These are phyloP conservation scores for Hesperia comma DNA, from an alignment of 2,888 invertebrate species.

Conservation along the genomic window DNA sequence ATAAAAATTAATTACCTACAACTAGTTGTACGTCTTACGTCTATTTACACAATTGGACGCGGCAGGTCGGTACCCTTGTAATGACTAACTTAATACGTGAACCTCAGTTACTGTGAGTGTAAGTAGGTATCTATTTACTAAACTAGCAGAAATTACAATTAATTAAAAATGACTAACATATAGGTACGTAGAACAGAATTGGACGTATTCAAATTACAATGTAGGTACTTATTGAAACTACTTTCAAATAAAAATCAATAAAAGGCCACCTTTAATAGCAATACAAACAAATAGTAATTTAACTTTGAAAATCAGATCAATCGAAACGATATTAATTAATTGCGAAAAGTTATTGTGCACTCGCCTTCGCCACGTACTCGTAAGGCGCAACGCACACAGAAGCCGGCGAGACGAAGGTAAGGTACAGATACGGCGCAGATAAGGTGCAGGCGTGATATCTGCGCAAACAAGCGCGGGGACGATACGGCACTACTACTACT, in stretches of 20 bases:
- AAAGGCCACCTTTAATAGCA: neutral
- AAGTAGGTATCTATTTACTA: no score
- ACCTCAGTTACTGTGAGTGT: neutral
- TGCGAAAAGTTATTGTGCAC: neutral
- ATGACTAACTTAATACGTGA: neutral
- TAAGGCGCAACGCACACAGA: no score
- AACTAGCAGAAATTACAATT: neutral
- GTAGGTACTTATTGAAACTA: neutral
- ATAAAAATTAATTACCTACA: slow-evolving; percentile 15
- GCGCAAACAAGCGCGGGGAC: no score
- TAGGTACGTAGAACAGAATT: neutral
- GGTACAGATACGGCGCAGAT: no score
- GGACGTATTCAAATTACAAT: neutral
- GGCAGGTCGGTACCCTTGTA: neutral
- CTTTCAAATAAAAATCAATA: slow-evolving; percentile 2
- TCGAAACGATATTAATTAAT: neutral
- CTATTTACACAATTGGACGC: slow-evolving; percentile 21
- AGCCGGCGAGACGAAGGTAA: no score
- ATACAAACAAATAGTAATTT: neutral
- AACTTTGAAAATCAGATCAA: neutral
- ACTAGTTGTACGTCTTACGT: slow-evolving; percentile 20
- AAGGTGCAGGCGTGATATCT: no score
- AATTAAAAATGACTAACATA: neutral
- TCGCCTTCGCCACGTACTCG: neutral
- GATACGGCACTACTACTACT: no score